Base-by-base conservation (phyloP, 2,113 vertebrate species). In the Nannobrachium achirus region DNA sequence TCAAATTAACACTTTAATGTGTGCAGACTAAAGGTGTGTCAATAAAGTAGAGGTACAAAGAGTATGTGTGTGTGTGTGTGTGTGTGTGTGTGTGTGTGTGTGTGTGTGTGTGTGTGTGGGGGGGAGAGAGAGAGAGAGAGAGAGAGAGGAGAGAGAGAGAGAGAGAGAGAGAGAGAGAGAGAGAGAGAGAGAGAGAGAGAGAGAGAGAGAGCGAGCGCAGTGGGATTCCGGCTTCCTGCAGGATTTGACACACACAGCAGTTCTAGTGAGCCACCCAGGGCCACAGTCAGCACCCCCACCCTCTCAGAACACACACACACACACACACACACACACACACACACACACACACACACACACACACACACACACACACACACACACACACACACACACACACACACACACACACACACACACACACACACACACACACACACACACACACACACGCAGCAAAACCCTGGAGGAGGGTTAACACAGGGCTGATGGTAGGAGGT, bases 171-270 rank as follows among this genome's bases (percentile, higher is more conserved):
- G 76, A 38, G 53, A 50, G 60, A 44, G 74, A 1, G 75, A 5
- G 65, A 45, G 70, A 64, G 79, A 53, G 76, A 38, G 53, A 50
- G 60, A 44, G 74, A 1, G 75, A 5, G 65, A 45, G 70, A 64
- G 79, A 53, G 76, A 38, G 53, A 50, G 60, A 44, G 74, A 1
- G 75, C 3, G 50, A 44, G 76, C 67, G 83, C 81, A 80, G 62
- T 65, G 92, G 91, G 92, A 92, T 80, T 84, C 62, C 3, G 65
- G 82, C 85, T 90, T 92, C 91, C 91, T 91, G 91, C 89, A 85
- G 89, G 82, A 93, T 90, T 86, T 89, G 86, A 91, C 87, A 92
- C 84, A 91, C 85, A 80, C 91, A 92, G 91, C 91, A 91, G 75
- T 92, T 91, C 87, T 92, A 66, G 67, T 56, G 79, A 90, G 86